Evolutionary conservation across 2,888 invertebrate genomes (phyloP).

Genomic region (Stenchaetothrips biformis): DNA sequence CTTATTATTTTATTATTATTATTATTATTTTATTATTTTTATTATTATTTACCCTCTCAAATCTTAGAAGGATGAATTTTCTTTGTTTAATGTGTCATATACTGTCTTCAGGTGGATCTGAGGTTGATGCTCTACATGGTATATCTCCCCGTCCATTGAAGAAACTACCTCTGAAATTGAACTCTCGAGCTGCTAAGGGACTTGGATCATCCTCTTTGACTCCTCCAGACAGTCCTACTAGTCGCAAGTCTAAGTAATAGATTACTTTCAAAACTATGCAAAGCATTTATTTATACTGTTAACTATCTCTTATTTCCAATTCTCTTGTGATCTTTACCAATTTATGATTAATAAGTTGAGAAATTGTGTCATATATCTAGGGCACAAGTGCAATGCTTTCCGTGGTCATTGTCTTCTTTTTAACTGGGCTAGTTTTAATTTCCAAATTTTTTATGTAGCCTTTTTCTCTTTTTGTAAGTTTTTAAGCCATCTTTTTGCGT

Average conservation of each 20-base stretch:
- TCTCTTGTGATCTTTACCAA: not conserved
- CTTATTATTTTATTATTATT: not conserved
- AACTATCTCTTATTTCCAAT: not conserved
- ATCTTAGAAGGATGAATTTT: no score
- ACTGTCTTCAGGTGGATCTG: conserved; percentile 52
- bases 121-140: conserved; percentile 45
- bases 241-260: conserved; percentile 40
- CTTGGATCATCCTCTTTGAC: conserved; percentile 37
- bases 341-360: not conserved
- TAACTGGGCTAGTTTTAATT: not conserved
- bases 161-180: conserved; percentile 62
- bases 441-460: not conserved
- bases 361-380: not conserved
- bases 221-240: conserved; percentile 41
- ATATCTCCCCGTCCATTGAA: conserved; percentile 67
- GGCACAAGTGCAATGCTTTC: not conserved
- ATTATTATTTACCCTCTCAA: no score
- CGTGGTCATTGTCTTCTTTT: not conserved
- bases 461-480: not conserved
- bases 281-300: not conserved
- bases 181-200: conserved; percentile 52
- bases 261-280: not conserved
- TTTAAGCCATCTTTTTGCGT: not conserved
- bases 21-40: not conserved
- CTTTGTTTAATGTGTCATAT: conserved; percentile 43